Conservation (phyloP, 2,797 vertebrate genomes). For the Falco columbarius region DNA sequence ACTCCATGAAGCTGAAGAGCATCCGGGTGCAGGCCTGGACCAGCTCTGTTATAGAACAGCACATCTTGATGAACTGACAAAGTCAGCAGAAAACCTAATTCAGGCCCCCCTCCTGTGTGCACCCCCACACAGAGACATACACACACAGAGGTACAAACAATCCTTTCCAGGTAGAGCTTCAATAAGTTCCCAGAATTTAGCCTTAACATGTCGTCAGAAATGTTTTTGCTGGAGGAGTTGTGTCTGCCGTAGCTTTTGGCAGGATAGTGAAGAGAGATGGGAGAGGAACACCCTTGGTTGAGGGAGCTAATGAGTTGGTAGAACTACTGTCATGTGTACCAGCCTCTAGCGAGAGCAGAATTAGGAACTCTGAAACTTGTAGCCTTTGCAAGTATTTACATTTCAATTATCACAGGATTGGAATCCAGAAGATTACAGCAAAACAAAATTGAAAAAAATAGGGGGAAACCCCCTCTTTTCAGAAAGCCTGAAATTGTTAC, state of each 20-base stretch:
- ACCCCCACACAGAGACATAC: neutral
- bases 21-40: neutral
- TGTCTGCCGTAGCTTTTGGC: neutral
- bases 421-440: neutral
- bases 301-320: neutral
- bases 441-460: neutral
- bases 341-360: neutral
- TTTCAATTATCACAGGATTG: neutral
- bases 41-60: neutral
- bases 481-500: neutral
- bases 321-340: neutral
- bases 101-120: neutral
- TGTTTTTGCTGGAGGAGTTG: constrained; percentile 17
- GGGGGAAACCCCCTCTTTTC: neutral
- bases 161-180: neutral
- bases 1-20: neutral
- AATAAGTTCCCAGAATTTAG: constrained; percentile 18
- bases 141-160: neutral
- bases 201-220: constrained; percentile 24
- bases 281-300: neutral
- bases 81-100: constrained; percentile 6
- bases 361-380: neutral
- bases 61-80: neutral
- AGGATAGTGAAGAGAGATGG: neutral
- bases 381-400: neutral